A percentile compares a stretch with the other conserved stretches of the same genome.
These are phyloP conservation scores for Sclerurus mexicanus DNA, from an alignment of 2,113 vertebrate genomes.

Conservation along the genomic window DNA sequence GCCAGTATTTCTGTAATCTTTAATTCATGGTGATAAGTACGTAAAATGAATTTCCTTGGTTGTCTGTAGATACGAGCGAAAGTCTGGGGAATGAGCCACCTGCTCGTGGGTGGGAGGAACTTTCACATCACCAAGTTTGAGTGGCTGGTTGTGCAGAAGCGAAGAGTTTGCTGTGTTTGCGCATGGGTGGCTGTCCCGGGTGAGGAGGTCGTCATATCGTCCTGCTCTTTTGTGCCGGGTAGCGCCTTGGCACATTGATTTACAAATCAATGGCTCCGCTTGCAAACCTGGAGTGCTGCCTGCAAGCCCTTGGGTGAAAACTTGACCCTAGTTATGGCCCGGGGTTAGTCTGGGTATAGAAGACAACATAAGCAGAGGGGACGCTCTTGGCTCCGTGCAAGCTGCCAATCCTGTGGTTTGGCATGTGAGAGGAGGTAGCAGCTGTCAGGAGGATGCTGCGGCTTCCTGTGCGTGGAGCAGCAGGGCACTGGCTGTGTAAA, in stretches of 20 bases:
- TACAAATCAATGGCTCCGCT: not conserved
- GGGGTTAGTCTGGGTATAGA: not conserved
- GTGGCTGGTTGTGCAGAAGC: not conserved
- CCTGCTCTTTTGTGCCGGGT: not conserved
- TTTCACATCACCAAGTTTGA: not conserved
- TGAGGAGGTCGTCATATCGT: accelerated
- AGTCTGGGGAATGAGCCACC: not conserved
- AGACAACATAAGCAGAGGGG: not conserved
- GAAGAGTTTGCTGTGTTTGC: not conserved
- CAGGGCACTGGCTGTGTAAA: not conserved
- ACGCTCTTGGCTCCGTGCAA: accelerated
- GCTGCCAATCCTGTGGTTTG: not conserved
- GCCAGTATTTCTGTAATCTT: conserved; percentile 41
- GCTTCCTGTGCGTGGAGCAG: not conserved
- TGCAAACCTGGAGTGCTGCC: not conserved
- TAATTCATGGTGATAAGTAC: conserved; percentile 46
- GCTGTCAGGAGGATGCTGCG: not conserved
- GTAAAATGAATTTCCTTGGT: conserved; percentile 17
- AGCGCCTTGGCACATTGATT: not conserved
- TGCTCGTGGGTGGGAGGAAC: not conserved
- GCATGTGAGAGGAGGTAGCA: not conserved
- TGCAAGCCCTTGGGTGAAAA: not conserved
- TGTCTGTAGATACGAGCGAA: not conserved
- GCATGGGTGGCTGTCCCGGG: not conserved
- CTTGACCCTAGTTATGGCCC: not conserved